phyloP scores from a whole-genome alignment of 2,113 vertebrate species.

The Coreoperca whiteheadi region DNA sequence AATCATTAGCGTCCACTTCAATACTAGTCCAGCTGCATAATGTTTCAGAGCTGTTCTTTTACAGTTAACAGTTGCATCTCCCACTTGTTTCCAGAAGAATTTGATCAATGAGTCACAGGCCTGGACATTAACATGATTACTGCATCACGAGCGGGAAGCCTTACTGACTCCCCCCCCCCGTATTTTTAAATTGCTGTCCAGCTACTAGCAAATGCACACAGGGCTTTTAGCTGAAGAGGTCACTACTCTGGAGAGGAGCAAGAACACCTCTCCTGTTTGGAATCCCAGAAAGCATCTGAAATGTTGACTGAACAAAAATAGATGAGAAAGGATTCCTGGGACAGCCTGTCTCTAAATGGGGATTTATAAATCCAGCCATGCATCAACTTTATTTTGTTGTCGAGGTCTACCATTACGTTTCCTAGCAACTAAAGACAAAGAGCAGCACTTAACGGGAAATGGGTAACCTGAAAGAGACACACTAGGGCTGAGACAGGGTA shows the following conservation, averaged over 20 bases:
- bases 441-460: constrained; percentile 35
- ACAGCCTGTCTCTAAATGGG: constrained; percentile 24
- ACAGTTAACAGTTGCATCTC: constrained; percentile 30
- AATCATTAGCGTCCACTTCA: background rate
- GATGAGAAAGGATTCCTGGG: background rate
- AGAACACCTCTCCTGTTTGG: constrained; percentile 18
- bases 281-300: constrained; percentile 15
- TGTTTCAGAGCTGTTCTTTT: constrained; percentile 27
- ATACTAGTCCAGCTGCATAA: background rate
- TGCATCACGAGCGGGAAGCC: constrained; percentile 69
- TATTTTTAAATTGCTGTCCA: constrained; percentile 12
- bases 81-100: constrained; percentile 32
- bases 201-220: constrained; percentile 25
- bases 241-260: background rate
- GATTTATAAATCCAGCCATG: constrained; percentile 26
- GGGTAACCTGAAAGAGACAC: constrained; percentile 38
- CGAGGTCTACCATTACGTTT: constrained; percentile 17
- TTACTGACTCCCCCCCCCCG: background rate
- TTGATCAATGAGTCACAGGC: constrained; percentile 76
- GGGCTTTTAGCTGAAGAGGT: constrained; percentile 56
- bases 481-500: constrained; percentile 24
- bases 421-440: constrained; percentile 53
- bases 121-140: constrained; percentile 75
- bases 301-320: constrained; percentile 10
- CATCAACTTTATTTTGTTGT: constrained; percentile 15